Percentiles rank a stretch among this genome's conserved stretches.
These are phyloP conservation scores for Colostygia pectinataria DNA, from an alignment of 2,888 invertebrate species.

Conservation along the genomic window DNA sequence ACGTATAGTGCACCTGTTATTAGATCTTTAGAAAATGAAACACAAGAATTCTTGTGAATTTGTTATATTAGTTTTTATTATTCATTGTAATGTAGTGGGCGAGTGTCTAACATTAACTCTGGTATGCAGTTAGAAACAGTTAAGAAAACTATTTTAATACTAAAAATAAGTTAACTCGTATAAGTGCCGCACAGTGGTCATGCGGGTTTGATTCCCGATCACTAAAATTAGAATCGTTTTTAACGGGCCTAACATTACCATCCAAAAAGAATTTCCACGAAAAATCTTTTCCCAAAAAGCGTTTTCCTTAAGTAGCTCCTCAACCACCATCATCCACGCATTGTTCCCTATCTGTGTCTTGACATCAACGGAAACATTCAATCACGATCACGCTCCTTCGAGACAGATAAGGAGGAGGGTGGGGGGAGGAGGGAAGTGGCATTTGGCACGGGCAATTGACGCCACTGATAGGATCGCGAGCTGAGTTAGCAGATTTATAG, in stretches of 20 bases:
- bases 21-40: background rate
- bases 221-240: too few species aligned
- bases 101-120: too few species aligned
- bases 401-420: slow-evolving; percentile 60
- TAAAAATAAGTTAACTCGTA: too few species aligned
- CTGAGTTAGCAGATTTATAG: slow-evolving; percentile 74
- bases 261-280: background rate
- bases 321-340: slow-evolving; percentile 50
- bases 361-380: slow-evolving; percentile 76
- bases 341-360: slow-evolving; percentile 56
- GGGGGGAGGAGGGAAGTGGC: slow-evolving; percentile 65
- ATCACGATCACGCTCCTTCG: slow-evolving; percentile 67
- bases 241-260: too few species aligned
- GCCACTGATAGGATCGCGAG: slow-evolving; percentile 81
- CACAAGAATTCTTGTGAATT: too few species aligned
- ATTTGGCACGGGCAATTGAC: slow-evolving; percentile 84
- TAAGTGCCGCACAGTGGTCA: too few species aligned
- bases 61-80: too few species aligned
- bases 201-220: too few species aligned
- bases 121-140: too few species aligned
- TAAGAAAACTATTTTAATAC: too few species aligned
- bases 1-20: slow-evolving; percentile 61
- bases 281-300: slow-evolving; percentile 11
- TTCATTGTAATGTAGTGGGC: too few species aligned
- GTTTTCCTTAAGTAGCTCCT: slow-evolving; percentile 17